phyloP scores from a whole-genome alignment of 2,888 invertebrate genomes.

The Scaptomyza polygonia region DNA sequence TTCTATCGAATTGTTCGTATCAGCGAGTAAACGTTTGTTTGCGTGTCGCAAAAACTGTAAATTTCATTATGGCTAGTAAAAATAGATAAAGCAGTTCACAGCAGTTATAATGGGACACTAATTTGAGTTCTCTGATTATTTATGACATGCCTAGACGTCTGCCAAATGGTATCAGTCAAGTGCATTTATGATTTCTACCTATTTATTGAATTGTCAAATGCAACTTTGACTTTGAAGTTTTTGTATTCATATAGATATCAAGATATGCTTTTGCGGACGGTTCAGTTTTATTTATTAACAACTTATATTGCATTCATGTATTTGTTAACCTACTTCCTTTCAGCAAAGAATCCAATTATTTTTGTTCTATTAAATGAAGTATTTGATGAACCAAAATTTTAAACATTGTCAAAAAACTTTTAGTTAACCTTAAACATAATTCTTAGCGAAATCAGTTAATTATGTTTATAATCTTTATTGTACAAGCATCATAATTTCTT shows the following conservation, averaged over 20 bases:
- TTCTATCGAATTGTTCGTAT: neutral
- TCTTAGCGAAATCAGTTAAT: neutral
- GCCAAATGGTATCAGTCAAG: constrained; percentile 9
- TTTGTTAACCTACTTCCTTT: too few relatives aligned
- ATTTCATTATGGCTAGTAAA: constrained; percentile 9
- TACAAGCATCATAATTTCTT: neutral
- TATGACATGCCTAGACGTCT: constrained; percentile 1
- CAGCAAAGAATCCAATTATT: too few relatives aligned
- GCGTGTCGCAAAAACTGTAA: constrained; percentile 15
- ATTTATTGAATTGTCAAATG: neutral
- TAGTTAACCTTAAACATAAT: neutral
- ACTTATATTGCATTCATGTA: too few relatives aligned
- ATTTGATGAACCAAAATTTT: too few relatives aligned
- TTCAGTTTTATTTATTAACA: too few relatives aligned
- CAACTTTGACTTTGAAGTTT: too few relatives aligned
- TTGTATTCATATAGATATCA: too few relatives aligned
- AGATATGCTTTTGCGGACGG: neutral
- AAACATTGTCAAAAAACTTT: too few relatives aligned
- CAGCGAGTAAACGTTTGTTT: constrained; percentile 6
- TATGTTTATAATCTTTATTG: neutral
- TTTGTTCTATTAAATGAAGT: too few relatives aligned
- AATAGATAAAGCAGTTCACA: constrained; percentile 5
- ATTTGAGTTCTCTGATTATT: constrained; percentile 16
- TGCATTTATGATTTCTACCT: neutral
- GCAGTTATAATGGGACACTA: constrained; percentile 21